These are phyloP conservation scores for Pelosia muscerda DNA, from an alignment of 2,888 invertebrate species.

Conservation along the genomic window DNA sequence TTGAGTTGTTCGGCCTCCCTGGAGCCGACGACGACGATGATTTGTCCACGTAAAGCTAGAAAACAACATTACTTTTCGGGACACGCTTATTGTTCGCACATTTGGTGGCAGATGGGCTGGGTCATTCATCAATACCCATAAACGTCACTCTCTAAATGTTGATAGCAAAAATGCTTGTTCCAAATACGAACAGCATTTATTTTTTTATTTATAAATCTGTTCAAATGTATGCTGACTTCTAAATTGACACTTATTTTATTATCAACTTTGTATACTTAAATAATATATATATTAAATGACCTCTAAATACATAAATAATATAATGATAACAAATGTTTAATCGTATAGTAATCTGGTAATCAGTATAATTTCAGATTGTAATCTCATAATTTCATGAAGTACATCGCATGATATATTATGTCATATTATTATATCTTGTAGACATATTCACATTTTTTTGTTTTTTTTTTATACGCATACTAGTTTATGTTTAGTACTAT, in stretches of 20 bases:
- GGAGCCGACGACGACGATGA: slow-evolving; percentile 67
- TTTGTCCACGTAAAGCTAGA: slow-evolving; percentile 72
- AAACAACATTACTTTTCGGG: slow-evolving; percentile 52
- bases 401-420: neutral
- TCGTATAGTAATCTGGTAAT: neutral
- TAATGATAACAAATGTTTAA: neutral
- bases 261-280: too few relatives aligned
- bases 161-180: neutral
- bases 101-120: slow-evolving; percentile 63
- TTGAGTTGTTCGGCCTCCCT: slow-evolving; percentile 72
- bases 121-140: slow-evolving; percentile 55
- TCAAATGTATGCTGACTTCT: neutral
- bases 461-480: too few relatives aligned
- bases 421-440: neutral
- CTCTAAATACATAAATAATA: neutral
- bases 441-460: neutral
- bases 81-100: slow-evolving; percentile 59
- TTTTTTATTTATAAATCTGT: slow-evolving; percentile 7
- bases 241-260: neutral
- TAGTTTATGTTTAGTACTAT: too few relatives aligned
- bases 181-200: neutral
- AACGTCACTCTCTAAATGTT: slow-evolving; percentile 21
- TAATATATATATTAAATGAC: too few relatives aligned
- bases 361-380: neutral
- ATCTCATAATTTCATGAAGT: neutral